Evolutionary conservation across 1,140 invertebrate genomes (phyloP), one percentile per base, ranked within the genome.

Genomic region (Drosophila pseudoobscura): DNA sequence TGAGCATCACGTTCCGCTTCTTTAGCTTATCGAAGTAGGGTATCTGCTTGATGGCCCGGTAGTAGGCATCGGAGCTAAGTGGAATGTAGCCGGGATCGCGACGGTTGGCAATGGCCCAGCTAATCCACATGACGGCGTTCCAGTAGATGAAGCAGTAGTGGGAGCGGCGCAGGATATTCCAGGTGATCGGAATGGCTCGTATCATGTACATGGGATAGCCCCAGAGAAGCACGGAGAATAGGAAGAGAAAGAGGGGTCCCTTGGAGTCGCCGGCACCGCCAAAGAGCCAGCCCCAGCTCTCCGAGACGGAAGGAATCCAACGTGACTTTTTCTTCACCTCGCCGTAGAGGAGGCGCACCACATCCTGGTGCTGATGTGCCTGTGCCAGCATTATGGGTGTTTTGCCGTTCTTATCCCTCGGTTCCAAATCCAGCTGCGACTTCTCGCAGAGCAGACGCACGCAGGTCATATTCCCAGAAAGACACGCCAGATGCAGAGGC

Each of bases 171-270:
- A 98, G 91, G 4, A 96, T 94, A 80, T 97, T 96, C 97, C 97
- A 98, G 0, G 97, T 98, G n/a, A 97, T 93, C 1, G 97, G 97
- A 59, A 98, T 95, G 75, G 96, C 96, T 91, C 95, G 95, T 51
- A 97, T 94, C 74, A 98, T 93, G 91, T 98, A 98, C 96, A 98
- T 97, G 0, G 97, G 97, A 91, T 98, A 98, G 20, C 96, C 97
- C 97, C 97, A 98, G 3, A 97, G 92, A 3, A 98, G 92, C 6
- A 98, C 95, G 5, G 96, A 97, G 44, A 96, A 94, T 69, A 98
- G 92, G 78, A 98, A 97, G 69, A 98, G 95, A 13, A 98, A 91
- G 2, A 98, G 90, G 0, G 97, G 97, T 41, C 95, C 95, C 93
- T 98, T 98, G 4, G 96, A 97, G 79, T 97, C 96, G 1, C 97